phyloP scores from a whole-genome alignment of 2,797 vertebrate species.

The Cuculus canorus region DNA sequence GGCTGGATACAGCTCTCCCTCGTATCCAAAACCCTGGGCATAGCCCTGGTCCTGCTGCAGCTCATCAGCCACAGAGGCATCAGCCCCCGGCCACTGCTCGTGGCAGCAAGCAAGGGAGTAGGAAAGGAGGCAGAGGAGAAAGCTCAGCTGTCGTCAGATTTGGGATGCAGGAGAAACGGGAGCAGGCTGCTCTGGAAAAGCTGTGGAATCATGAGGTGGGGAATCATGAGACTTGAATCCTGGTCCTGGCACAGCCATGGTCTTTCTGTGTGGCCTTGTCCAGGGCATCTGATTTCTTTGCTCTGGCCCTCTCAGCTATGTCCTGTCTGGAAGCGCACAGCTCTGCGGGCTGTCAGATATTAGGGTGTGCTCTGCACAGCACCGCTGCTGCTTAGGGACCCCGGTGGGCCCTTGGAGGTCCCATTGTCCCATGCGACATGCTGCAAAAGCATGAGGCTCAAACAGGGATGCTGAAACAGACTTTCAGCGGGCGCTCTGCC shows the following conservation, averaged over 20 bases:
- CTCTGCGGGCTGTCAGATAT: fast-evolving
- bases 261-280: neutral
- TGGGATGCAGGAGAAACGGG: neutral
- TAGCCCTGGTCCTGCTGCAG: neutral
- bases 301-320: neutral
- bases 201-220: neutral
- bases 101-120: fast-evolving
- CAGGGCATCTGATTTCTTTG: neutral
- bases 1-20: neutral
- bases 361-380: fast-evolving
- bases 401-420: neutral
- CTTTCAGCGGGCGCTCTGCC: neutral
- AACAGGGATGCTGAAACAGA: neutral
- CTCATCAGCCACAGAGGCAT: neutral
- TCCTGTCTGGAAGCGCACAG: neutral
- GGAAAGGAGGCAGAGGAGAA: neutral
- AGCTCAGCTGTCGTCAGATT: neutral
- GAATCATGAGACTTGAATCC: neutral
- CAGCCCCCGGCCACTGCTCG: fast-evolving
- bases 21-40: neutral
- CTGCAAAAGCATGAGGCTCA: neutral
- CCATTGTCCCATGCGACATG: fast-evolving
- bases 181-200: neutral
- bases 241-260: fast-evolving
- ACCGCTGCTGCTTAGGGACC: neutral